A percentile compares a stretch with the other conserved stretches of the same genome.
These are phyloP conservation scores for Atta texana DNA, from an alignment of 1,140 invertebrate genomes.

Conservation along the genomic window DNA sequence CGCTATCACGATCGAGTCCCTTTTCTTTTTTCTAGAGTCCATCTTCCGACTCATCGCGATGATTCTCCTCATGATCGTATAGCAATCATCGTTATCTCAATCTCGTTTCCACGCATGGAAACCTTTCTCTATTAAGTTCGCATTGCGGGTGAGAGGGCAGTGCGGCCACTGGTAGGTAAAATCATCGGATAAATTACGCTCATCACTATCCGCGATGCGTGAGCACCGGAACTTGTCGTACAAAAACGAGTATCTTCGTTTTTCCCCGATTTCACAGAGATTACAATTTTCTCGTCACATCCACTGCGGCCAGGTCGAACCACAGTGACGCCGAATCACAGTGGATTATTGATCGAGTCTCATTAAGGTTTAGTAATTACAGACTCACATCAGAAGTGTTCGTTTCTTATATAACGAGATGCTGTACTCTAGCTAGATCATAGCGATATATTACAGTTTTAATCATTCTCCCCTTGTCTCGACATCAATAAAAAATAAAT, in stretches of 20 bases:
- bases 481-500: slow-evolving; percentile 66
- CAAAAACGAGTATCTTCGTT: not conserved
- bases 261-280: slow-evolving; percentile 18
- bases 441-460: slow-evolving; percentile 74
- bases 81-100: slow-evolving; percentile 70
- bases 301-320: not conserved
- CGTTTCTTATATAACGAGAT: slow-evolving; percentile 64
- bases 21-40: slow-evolving; percentile 33
- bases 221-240: not conserved
- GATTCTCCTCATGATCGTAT: slow-evolving; percentile 57
- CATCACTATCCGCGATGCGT: slow-evolving; percentile 43
- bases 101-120: slow-evolving; percentile 65
- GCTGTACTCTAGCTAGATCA: slow-evolving; percentile 60
- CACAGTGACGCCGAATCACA: slow-evolving; percentile 53
- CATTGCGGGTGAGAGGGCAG: slow-evolving; percentile 21
- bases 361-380: slow-evolving; percentile 73
- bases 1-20: slow-evolving; percentile 66
- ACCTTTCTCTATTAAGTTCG: slow-evolving; percentile 68
- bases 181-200: slow-evolving; percentile 67
- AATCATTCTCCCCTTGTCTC: slow-evolving; percentile 64
- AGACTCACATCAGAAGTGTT: slow-evolving; percentile 56
- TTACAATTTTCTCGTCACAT: slow-evolving; percentile 12
- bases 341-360: slow-evolving; percentile 65
- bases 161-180: slow-evolving; percentile 35
- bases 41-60: slow-evolving; percentile 23